Evolutionary conservation across 2,113 vertebrate genomes (phyloP).

Genomic region (Melanerpes aurifrons): DNA sequence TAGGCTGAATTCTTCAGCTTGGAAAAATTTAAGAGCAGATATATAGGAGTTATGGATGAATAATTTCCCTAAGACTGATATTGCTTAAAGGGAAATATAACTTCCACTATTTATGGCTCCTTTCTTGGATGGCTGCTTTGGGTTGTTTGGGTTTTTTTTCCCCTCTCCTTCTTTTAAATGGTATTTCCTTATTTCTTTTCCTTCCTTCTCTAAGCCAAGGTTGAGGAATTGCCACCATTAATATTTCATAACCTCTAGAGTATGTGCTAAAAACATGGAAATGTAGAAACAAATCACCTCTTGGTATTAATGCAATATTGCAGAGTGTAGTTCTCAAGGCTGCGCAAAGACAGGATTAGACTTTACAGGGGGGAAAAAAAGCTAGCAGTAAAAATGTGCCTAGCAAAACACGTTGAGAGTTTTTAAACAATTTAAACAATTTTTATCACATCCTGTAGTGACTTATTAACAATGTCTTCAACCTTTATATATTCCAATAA

Average conservation of each 20-base stretch:
- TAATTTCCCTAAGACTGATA: not conserved
- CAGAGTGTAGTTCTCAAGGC: not conserved
- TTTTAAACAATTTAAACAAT: constrained; percentile 63
- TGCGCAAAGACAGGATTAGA: constrained; percentile 30
- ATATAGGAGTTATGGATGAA: not conserved
- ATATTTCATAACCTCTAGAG: constrained; percentile 66
- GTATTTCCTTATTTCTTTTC: constrained; percentile 14
- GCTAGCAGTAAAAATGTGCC: constrained; percentile 43
- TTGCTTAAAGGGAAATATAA: constrained; percentile 21
- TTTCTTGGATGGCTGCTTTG: not conserved
- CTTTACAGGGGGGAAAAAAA: not conserved
- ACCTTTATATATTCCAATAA: constrained; percentile 70
- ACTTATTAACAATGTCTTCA: constrained; percentile 65
- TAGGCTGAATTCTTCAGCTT: not conserved
- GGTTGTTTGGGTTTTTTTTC: not conserved
- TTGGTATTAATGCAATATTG: constrained; percentile 26
- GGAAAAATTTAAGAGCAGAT: not conserved
- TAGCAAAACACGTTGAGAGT: constrained; percentile 31
- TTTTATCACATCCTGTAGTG: constrained; percentile 65
- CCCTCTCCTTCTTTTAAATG: not conserved
- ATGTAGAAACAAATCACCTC: constrained; percentile 65
- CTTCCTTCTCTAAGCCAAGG: not conserved
- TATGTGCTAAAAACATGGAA: constrained; percentile 40
- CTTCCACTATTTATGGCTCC: not conserved
- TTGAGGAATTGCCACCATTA: constrained; percentile 55